phyloP scores from a whole-genome alignment of 2,113 vertebrate species.

The Sylvilagus bachmani region DNA sequence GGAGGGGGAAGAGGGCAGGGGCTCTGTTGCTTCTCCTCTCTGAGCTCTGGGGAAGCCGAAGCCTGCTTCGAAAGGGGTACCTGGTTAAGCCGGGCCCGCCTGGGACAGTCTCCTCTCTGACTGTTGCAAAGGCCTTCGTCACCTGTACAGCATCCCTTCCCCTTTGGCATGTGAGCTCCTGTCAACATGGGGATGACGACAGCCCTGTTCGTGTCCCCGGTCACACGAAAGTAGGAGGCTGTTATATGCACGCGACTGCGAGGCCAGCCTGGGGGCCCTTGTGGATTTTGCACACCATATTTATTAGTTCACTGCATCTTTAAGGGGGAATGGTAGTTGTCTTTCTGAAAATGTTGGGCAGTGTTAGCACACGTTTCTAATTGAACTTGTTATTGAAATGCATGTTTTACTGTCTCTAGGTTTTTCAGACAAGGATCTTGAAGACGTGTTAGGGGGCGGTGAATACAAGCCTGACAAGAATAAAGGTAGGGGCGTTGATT shows the following conservation, averaged over 20 bases:
- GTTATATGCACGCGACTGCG: no score
- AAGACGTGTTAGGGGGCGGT: conserved; percentile 72
- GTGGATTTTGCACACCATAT: not conserved
- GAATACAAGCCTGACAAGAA: conserved; percentile 93
- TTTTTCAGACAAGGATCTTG: conserved; percentile 91
- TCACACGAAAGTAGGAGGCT: not conserved
- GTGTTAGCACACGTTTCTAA: not conserved
- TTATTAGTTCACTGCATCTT: not conserved
- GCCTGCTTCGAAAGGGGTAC: not conserved
- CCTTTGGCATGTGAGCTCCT: not conserved
- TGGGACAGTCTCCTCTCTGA: not conserved
- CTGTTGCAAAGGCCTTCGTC: not conserved
- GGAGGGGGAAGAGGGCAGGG: not conserved
- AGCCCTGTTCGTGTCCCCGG: not conserved
- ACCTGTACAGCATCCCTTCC: not conserved
- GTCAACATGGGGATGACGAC: not conserved
- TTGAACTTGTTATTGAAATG: not conserved
- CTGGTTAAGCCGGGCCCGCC: not conserved
- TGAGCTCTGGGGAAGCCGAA: not conserved
- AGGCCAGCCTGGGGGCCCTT: not conserved
- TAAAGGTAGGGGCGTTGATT: conserved; percentile 88
- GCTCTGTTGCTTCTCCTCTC: not conserved
- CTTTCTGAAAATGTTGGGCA: not conserved
- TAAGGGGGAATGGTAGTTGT: not conserved
- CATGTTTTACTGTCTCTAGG: conserved; percentile 64